Evolutionary conservation across 1,140 invertebrate genomes (phyloP).

Genomic region (Lordiphosa mommai): DNA sequence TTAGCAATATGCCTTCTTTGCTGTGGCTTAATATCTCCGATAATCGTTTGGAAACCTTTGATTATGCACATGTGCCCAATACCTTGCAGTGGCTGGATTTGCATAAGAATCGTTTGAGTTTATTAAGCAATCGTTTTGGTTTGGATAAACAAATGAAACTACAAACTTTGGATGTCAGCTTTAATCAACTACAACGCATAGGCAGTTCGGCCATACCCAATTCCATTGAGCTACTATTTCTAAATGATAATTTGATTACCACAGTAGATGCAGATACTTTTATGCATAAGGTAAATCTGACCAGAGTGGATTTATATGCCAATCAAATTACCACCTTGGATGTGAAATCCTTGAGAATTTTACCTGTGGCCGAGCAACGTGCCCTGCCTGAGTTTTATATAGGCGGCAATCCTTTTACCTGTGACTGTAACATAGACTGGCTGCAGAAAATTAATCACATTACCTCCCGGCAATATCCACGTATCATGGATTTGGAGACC

Average conservation of each 20-base stretch:
- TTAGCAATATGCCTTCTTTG: constrained; percentile 89
- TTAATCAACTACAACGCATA: constrained; percentile 89
- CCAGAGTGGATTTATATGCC: constrained; percentile 90
- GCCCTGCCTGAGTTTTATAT: constrained; percentile 92
- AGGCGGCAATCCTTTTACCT: constrained; percentile 92
- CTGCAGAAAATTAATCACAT: constrained; percentile 90
- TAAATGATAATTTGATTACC: constrained; percentile 91
- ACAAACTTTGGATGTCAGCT: constrained; percentile 90
- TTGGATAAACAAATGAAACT: constrained; percentile 85
- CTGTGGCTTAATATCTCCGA: constrained; percentile 95
- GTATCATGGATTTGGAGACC: constrained; percentile 93
- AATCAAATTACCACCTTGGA: constrained; percentile 92
- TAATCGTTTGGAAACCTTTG: constrained; percentile 94
- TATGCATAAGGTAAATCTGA: constrained; percentile 90
- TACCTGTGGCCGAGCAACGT: constrained; percentile 85
- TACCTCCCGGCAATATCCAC: constrained; percentile 88
- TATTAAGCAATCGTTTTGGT: constrained; percentile 89
- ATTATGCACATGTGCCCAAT: constrained; percentile 91
- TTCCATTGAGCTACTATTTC: constrained; percentile 88
- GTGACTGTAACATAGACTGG: constrained; percentile 94
- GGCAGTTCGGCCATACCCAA: constrained; percentile 87
- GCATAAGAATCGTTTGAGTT: constrained; percentile 91
- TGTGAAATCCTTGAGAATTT: constrained; percentile 87
- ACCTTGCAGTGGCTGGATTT: constrained; percentile 94
- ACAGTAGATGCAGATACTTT: constrained; percentile 90